Percentiles rank a stretch among this genome's conserved stretches.
Evolutionary conservation across 1,140 invertebrate genomes (phyloP).

Genomic region (Maniola jurtina): DNA sequence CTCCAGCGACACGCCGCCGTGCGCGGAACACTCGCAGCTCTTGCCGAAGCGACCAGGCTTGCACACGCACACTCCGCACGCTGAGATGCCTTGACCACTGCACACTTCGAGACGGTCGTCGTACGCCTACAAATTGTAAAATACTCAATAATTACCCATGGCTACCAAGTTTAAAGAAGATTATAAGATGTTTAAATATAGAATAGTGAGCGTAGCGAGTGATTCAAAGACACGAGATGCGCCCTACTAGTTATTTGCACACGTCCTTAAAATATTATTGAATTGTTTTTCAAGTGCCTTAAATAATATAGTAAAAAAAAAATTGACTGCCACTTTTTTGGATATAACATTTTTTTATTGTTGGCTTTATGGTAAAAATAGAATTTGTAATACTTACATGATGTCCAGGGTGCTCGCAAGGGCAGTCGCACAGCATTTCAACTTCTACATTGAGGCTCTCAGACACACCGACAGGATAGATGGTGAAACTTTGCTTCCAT

Average conservation of each 20-base stretch:
- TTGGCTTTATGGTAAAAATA: too few species aligned
- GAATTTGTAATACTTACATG: slow-evolving; percentile 60
- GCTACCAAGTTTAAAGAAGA: too few species aligned
- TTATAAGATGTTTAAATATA: too few species aligned
- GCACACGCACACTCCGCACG: slow-evolving; percentile 95
- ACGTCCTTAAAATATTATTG: too few species aligned
- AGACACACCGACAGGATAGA: slow-evolving; percentile 95
- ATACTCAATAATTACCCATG: too few species aligned
- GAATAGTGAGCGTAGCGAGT: too few species aligned
- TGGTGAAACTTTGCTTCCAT: slow-evolving; percentile 90
- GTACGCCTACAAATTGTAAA: slow-evolving; percentile 49
- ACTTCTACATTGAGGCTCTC: slow-evolving; percentile 92
- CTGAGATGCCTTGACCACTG: slow-evolving; percentile 83
- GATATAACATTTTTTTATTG: too few species aligned
- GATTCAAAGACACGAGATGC: too few species aligned
- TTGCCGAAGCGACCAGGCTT: slow-evolving; percentile 88
- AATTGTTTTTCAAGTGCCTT: too few species aligned
- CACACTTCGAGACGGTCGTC: slow-evolving; percentile 79
- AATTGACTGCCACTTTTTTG: too few species aligned
- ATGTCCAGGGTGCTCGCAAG: slow-evolving; percentile 86
- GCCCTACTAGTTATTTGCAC: too few species aligned
- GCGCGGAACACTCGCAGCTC: slow-evolving; percentile 90
- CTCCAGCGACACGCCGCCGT: slow-evolving; percentile 72
- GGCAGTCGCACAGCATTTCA: slow-evolving; percentile 94
- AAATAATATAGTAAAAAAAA: too few species aligned